phyloP scores from a whole-genome alignment of 2,797 vertebrate species.

The Gallinago nigripennis region DNA sequence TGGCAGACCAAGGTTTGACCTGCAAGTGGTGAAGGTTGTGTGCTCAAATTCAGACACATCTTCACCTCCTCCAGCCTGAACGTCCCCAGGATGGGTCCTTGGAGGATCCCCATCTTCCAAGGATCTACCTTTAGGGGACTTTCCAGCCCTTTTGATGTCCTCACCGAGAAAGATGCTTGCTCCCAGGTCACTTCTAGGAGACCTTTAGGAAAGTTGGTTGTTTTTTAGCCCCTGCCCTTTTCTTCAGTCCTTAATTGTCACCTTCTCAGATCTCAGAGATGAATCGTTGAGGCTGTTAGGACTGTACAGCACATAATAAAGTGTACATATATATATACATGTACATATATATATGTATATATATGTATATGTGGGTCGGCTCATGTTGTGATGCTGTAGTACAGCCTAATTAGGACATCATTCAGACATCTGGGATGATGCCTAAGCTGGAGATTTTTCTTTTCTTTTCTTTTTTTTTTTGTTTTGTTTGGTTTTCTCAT shows the following conservation, averaged over 20 bases:
- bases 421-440: conserved; percentile 72
- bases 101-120: neutral
- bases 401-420: conserved; percentile 78
- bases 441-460: conserved; percentile 22
- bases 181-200: neutral
- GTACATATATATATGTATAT: neutral
- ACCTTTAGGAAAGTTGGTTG: neutral
- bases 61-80: neutral
- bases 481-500: conserved; percentile 41
- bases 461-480: neutral
- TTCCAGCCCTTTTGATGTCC: neutral
- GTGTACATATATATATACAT: neutral
- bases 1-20: neutral
- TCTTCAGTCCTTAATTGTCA: conserved; percentile 18
- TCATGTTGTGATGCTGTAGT: conserved; percentile 54
- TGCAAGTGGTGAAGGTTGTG: fast-evolving
- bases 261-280: conserved; percentile 2
- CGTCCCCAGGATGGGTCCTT: neutral
- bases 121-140: no score
- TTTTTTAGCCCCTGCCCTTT: neutral
- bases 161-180: neutral
- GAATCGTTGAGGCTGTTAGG: conserved; percentile 43
- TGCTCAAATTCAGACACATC: neutral
- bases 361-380: conserved; percentile 23
- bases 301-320: conserved; percentile 68